A percentile compares a stretch with the other conserved stretches of the same genome.
Conservation (phyloP, 2,797 vertebrate species). For the Arremon aurantiirostris region DNA sequence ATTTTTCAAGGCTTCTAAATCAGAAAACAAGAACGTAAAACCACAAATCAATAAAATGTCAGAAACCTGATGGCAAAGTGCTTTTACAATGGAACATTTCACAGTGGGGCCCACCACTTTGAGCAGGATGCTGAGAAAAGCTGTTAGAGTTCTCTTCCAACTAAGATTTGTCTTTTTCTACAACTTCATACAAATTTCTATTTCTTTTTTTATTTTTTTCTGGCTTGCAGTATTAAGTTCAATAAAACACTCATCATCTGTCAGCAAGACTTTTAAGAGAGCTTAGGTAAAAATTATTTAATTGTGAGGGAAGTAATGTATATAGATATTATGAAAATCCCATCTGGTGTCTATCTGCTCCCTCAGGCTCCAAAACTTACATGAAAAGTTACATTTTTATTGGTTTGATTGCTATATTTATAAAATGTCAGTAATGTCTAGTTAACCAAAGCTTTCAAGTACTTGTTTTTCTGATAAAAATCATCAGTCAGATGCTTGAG, state of each 20-base stretch:
- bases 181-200: background rate
- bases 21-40: slow-evolving; percentile 44
- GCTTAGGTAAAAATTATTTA: background rate
- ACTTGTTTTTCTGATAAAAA: background rate
- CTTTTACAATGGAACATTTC: background rate
- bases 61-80: background rate
- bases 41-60: background rate
- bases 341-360: background rate
- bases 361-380: background rate
- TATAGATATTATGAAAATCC: background rate
- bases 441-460: background rate
- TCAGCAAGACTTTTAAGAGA: background rate
- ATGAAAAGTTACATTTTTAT: background rate
- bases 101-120: background rate
- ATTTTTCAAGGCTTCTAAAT: slow-evolving; percentile 87
- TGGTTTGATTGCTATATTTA: background rate
- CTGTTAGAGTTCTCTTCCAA: background rate
- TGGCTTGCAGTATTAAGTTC: background rate
- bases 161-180: background rate
- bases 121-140: background rate
- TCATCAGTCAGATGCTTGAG: background rate
- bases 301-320: background rate
- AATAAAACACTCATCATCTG: background rate
- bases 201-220: background rate
- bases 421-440: background rate